These are phyloP conservation scores for Astyanax mexicanus DNA, from an alignment of 2,797 vertebrate species.

Conservation along the genomic window DNA sequence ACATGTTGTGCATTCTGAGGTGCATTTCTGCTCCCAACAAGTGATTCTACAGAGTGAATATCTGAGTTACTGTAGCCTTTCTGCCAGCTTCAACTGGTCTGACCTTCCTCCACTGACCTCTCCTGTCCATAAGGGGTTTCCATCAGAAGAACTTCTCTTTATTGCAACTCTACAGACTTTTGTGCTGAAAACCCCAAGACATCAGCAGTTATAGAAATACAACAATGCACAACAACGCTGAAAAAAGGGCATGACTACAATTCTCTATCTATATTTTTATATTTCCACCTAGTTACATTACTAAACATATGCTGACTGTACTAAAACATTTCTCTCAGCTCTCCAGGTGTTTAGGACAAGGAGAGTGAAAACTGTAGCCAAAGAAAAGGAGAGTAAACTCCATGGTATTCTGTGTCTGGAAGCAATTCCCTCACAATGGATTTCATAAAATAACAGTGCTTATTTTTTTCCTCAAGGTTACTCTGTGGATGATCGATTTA, in stretches of 20 bases:
- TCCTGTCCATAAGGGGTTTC: too few species aligned
- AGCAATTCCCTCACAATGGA: conserved; percentile 23
- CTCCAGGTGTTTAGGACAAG: not conserved
- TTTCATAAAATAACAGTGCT: conserved; percentile 40
- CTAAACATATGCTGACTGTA: not conserved
- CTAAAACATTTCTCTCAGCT: not conserved
- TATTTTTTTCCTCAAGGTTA: conserved; percentile 32
- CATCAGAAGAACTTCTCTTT: too few species aligned
- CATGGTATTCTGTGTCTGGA: conserved; percentile 13
- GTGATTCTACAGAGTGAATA: too few species aligned
- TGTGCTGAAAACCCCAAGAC: too few species aligned
- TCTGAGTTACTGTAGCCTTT: too few species aligned
- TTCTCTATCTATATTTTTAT: not conserved
- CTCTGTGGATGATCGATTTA: conserved; percentile 20
- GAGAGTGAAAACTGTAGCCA: not conserved
- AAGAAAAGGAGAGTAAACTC: conserved; percentile 5
- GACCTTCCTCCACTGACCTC: too few species aligned
- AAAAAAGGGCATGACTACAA: not conserved
- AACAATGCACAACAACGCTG: not conserved
- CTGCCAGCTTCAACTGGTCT: too few species aligned
- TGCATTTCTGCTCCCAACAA: too few species aligned
- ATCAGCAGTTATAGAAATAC: too few species aligned
- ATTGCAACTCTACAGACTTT: too few species aligned
- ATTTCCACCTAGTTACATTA: not conserved
- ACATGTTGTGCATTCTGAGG: too few species aligned